Evolutionary conservation across 2,113 vertebrate genomes (phyloP).

Genomic region (Nipponia nippon): DNA sequence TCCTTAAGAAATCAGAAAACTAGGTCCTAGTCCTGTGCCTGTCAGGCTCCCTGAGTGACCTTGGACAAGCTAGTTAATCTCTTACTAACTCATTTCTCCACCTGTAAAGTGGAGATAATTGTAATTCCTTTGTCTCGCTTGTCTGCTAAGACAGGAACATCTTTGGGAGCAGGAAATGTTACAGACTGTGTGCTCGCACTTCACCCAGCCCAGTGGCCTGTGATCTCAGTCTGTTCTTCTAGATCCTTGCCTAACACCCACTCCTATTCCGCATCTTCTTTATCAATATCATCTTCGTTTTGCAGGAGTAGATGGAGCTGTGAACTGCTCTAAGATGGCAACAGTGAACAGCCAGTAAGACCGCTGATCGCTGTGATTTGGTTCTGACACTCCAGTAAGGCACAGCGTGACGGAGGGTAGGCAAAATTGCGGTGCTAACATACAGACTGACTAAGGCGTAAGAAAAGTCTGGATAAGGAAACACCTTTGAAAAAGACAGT

Average conservation of each 20-base stretch:
- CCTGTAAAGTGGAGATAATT: background rate
- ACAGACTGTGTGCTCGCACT: background rate
- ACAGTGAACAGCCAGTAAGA: background rate
- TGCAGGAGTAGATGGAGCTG: background rate
- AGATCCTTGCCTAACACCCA: background rate
- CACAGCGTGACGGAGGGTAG: background rate
- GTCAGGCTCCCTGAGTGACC: constrained; percentile 7
- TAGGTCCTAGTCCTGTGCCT: background rate
- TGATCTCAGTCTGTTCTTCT: background rate
- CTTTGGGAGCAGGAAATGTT: background rate
- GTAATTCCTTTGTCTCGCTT: background rate
- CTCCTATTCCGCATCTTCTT: background rate
- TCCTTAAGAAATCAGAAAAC: background rate
- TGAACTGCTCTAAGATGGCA: background rate
- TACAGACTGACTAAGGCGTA: background rate
- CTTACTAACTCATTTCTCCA: background rate
- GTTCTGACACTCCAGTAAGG: background rate
- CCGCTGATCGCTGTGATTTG: background rate
- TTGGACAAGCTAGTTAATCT: constrained; percentile 17
- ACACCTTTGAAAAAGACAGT: background rate
- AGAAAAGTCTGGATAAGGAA: background rate
- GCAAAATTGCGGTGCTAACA: background rate
- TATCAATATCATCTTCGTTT: background rate
- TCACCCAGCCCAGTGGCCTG: background rate
- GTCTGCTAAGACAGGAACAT: background rate